Conservation (phyloP, 2,797 vertebrate species). For the Aratinga solstitialis region DNA sequence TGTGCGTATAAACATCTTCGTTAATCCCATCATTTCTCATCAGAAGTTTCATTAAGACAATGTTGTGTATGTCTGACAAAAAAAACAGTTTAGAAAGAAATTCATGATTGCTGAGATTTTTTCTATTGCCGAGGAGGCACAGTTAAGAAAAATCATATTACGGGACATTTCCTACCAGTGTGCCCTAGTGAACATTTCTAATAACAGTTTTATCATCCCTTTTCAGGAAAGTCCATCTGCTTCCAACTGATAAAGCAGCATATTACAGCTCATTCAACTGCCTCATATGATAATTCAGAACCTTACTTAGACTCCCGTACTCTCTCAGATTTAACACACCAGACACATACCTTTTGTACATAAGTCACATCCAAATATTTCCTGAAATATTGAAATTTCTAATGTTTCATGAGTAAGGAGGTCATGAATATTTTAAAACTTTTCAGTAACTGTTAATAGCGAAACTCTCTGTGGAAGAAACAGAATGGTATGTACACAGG, state of each 20-base stretch:
- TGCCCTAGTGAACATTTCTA: neutral
- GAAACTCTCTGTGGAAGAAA: neutral
- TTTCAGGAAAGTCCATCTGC: conserved; percentile 2
- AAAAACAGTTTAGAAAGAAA: neutral
- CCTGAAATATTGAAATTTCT: neutral
- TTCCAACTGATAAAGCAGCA: conserved; percentile 23
- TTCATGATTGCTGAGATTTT: neutral
- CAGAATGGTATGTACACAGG: neutral
- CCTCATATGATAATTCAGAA: neutral
- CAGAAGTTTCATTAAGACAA: neutral
- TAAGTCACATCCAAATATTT: neutral
- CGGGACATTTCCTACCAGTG: neutral
- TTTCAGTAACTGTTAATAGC: neutral
- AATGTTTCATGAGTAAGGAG: accelerated
- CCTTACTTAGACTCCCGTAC: neutral
- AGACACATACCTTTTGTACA: accelerated
- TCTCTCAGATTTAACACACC: neutral
- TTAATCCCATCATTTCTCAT: neutral
- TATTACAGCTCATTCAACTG: neutral
- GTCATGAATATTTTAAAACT: neutral
- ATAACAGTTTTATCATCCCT: neutral
- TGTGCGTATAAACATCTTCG: neutral
- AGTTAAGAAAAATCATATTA: neutral
- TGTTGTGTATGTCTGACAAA: neutral
- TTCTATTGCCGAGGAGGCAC: neutral